These are phyloP conservation scores for Gambusia yucatana DNA, from an alignment of 2,797 vertebrate genomes.

Conservation along the genomic window DNA sequence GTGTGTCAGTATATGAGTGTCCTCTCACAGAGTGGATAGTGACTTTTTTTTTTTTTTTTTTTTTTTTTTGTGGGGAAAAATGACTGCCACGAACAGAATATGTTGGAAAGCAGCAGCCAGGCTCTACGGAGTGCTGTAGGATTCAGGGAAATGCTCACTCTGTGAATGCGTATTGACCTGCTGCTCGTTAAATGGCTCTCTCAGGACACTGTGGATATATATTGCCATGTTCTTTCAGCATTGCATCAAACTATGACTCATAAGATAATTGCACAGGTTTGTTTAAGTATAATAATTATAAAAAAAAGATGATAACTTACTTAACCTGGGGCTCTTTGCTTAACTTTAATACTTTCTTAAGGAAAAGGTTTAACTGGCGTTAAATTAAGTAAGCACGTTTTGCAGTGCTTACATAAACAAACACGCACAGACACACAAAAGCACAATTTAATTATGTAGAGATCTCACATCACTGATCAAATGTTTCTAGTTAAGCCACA, in stretches of 20 bases:
- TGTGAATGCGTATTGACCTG: constrained; percentile 83
- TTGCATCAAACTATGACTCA: constrained; percentile 55
- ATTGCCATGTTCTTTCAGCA: constrained; percentile 55
- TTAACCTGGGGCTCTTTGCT: background rate
- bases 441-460: background rate
- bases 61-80: constrained; percentile 73
- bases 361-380: background rate
- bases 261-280: constrained; percentile 25
- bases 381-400: background rate
- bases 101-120: constrained; percentile 73
- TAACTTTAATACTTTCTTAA: background rate
- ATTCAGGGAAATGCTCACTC: constrained; percentile 76
- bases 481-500: background rate
- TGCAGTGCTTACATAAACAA: background rate
- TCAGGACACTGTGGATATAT: constrained; percentile 50
- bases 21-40: constrained; percentile 68
- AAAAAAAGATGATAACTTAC: background rate
- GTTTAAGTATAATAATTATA: background rate
- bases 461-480: background rate
- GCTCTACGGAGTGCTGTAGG: constrained; percentile 66
- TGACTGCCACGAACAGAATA: constrained; percentile 79
- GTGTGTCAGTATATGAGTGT: constrained; percentile 49
- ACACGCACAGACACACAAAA: background rate
- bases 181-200: constrained; percentile 72
- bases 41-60: constrained; percentile 43